phyloP scores from a whole-genome alignment of 2,113 vertebrate species.

The Acrocephalus kingi region DNA sequence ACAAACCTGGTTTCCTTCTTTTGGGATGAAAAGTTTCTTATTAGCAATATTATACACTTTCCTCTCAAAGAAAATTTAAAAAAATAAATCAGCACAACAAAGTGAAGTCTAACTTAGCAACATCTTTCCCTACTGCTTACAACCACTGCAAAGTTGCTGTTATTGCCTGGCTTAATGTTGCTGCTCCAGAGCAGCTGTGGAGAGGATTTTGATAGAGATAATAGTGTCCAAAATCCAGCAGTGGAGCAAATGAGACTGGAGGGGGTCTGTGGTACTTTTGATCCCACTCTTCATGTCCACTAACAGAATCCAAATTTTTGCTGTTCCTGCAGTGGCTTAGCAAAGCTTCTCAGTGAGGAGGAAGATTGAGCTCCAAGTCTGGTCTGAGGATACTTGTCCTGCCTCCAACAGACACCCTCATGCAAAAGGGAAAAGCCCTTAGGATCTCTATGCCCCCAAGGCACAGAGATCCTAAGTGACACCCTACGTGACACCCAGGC shows the following conservation, averaged over 20 bases:
- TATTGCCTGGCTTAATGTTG: not conserved
- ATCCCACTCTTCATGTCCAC: not conserved
- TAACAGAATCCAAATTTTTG: not conserved
- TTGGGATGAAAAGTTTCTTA: conserved; percentile 46
- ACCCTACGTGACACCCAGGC: fast-evolving
- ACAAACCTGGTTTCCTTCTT: conserved; percentile 42
- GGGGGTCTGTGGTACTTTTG: not conserved
- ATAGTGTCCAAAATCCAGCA: not conserved
- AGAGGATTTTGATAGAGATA: not conserved
- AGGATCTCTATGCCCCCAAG: too few species aligned
- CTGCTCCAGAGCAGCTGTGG: not conserved
- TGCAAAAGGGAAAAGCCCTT: not conserved
- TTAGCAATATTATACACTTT: conserved; percentile 41
- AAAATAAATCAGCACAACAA: conserved; percentile 43
- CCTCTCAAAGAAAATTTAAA: not conserved
- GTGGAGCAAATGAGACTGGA: not conserved
- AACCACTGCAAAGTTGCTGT: not conserved
- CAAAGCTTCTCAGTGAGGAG: not conserved
- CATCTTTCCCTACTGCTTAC: not conserved
- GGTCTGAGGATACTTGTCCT: not conserved
- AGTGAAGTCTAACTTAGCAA: not conserved
- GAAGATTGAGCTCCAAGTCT: fast-evolving
- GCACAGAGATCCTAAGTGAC: not conserved
- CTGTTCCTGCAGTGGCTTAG: not conserved
- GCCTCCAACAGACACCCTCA: not conserved